Evolutionary conservation across 2,888 invertebrate genomes (phyloP).

Genomic region (Boloria euphrosyne): DNA sequence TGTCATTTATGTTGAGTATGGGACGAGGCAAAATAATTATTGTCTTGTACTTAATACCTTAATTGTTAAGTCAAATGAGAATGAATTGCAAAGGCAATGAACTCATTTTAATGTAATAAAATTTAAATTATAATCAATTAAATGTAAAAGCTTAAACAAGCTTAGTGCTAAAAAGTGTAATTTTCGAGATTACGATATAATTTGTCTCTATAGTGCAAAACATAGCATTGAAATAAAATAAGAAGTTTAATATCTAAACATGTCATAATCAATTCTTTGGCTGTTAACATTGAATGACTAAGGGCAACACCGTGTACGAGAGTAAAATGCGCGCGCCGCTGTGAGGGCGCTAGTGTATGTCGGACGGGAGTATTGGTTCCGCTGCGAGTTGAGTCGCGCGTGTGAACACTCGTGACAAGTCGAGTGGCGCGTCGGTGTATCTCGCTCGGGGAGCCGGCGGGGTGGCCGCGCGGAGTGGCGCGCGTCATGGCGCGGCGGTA

Average conservation of each 20-base stretch:
- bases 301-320: constrained; percentile 50
- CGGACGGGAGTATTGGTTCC: constrained; percentile 53
- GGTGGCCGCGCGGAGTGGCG: constrained; percentile 78
- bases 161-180: too few relatives aligned
- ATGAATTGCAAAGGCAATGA: too few relatives aligned
- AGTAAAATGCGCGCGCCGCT: constrained; percentile 47
- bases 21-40: too few relatives aligned
- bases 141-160: too few relatives aligned
- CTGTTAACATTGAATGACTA: constrained; percentile 42
- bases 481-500: constrained; percentile 87
- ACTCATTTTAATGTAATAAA: too few relatives aligned
- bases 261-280: constrained; percentile 12
- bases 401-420: constrained; percentile 50
- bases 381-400: constrained; percentile 55
- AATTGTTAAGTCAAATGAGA: too few relatives aligned
- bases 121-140: too few relatives aligned
- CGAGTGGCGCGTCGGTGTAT: constrained; percentile 56
- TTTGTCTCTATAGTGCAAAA: too few relatives aligned
- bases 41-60: too few relatives aligned
- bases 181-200: too few relatives aligned
- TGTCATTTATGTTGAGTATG: too few relatives aligned
- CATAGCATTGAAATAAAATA: too few relatives aligned
- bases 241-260: background rate
- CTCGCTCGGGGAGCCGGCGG: constrained; percentile 41
- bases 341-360: constrained; percentile 44